Conservation (phyloP, 2,888 invertebrate species). For the Agapostemon virescens region DNA sequence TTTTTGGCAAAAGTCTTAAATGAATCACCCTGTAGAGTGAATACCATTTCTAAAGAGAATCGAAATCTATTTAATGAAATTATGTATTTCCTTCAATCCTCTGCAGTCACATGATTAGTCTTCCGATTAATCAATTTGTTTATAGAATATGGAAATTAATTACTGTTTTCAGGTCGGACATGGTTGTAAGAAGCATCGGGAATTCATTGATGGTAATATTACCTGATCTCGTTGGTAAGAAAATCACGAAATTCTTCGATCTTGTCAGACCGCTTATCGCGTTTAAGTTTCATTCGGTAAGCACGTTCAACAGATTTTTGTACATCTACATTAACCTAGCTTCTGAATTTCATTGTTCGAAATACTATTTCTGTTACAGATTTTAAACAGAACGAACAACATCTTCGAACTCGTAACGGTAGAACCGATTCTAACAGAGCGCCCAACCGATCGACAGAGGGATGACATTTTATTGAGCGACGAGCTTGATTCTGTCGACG, state of each 20-base stretch:
- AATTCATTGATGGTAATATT: constrained; percentile 94
- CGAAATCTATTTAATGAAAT: neutral
- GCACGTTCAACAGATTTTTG: constrained; percentile 70
- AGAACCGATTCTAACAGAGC: constrained; percentile 89
- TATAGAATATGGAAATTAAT: neutral
- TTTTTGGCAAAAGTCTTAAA: too few relatives aligned
- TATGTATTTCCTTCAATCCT: neutral
- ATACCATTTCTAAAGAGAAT: too few relatives aligned
- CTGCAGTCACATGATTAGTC: neutral
- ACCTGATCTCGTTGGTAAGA: constrained; percentile 93
- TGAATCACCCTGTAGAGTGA: too few relatives aligned
- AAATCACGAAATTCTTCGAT: constrained; percentile 95
- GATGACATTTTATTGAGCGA: constrained; percentile 83
- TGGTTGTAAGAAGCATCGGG: constrained; percentile 93
- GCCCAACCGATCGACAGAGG: constrained; percentile 83
- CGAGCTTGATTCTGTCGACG: constrained; percentile 86
- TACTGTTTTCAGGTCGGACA: constrained; percentile 85
- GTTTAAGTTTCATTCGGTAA: constrained; percentile 96
- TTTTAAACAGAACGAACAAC: constrained; percentile 96
- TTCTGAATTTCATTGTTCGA: neutral
- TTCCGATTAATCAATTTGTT: neutral
- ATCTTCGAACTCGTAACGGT: constrained; percentile 97
- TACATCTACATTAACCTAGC: neutral
- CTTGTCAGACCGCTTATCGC: constrained; percentile 95
- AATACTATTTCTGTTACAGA: constrained; percentile 82